Base-by-base conservation (phyloP, 2,888 invertebrate species). In the Thymelicus sylvestris region DNA sequence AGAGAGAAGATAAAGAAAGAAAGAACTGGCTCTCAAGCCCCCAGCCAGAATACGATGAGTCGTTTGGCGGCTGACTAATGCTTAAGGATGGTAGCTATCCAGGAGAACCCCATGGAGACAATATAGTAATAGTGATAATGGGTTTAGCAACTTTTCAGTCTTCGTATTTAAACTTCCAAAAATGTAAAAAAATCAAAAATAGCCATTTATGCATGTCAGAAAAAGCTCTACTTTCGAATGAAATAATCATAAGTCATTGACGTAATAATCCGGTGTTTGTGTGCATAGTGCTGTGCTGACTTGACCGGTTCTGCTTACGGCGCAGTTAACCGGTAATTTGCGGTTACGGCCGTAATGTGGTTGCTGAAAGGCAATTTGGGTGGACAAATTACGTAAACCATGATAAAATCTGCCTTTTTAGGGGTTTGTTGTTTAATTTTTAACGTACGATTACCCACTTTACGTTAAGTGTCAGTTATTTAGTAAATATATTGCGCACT, bases 311-410 rank as follows among this genome's bases (percentile, higher is more conserved):
- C 19, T 64, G 69, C 64, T 65, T 69, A 65, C 59, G 41, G 50
- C 63, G 64, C 59, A 69, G 69, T 65, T 64, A 59, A 39, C 69
- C 64, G 69, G 69, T 65, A 69, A 69, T 69, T 69, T 69, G 69
- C 69, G 69, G 69, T 50, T 60, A 39, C 24, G 19, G 24, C 13
- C 57, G 59, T 64, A 69, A 69, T 69, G 64, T 60, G 64, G 69
- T 60, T 47, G 47, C 48, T 69, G 63, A 64, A 69, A 64, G 57
- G 63, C 64, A 57, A 69, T 69, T 69, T 69, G 38, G 31, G 39
- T 48, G 57, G 55, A 47, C 68, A 64, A 69, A 69, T 69, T 55
- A 64, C 64, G 47, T 48, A 61, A 19, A 64, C 44, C 24, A 39
- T 24, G 55, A 57, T 57, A 57, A 50, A 57, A 60, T 60, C 15